Conservation (phyloP, 2,888 invertebrate genomes). For the Alitta virens region DNA sequence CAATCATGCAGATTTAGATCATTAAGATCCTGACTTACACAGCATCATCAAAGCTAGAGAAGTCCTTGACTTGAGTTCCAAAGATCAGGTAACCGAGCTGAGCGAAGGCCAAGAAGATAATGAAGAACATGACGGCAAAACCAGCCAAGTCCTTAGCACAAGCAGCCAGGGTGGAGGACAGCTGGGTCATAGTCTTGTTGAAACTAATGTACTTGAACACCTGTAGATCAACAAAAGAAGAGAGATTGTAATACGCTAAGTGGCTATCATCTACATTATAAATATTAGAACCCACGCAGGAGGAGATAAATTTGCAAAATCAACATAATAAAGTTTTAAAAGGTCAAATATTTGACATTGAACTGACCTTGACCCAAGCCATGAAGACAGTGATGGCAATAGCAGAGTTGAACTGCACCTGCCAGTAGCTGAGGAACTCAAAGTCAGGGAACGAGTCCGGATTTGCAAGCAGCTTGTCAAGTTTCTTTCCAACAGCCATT, state of each 20-base stretch:
- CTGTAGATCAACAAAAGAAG: slow-evolving; percentile 37
- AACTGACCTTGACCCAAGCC: slow-evolving; percentile 67
- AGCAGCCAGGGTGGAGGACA: slow-evolving; percentile 69
- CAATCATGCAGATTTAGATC: too few species aligned
- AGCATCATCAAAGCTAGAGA: slow-evolving; percentile 57
- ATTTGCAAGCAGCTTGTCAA: slow-evolving; percentile 55
- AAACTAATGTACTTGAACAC: slow-evolving; percentile 76
- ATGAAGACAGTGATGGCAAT: slow-evolving; percentile 68
- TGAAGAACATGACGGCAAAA: slow-evolving; percentile 75
- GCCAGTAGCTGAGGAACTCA: slow-evolving; percentile 64
- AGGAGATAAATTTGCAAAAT: too few species aligned
- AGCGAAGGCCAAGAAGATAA: slow-evolving; percentile 75
- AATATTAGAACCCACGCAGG: too few species aligned
- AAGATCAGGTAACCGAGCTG: slow-evolving; percentile 73
- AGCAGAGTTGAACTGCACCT: slow-evolving; percentile 63
- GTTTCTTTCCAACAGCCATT: slow-evolving; percentile 51
- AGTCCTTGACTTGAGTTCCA: slow-evolving; percentile 69
- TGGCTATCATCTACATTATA: too few species aligned
- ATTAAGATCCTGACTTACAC: too few species aligned
- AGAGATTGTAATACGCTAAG: background rate
- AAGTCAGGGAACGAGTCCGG: slow-evolving; percentile 63
- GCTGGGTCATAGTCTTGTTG: slow-evolving; percentile 73
- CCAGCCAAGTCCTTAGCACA: slow-evolving; percentile 71
- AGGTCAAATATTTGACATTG: too few species aligned
- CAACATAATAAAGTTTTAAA: too few species aligned